These are phyloP conservation scores for Picathartes gymnocephalus DNA, from an alignment of 2,113 vertebrate species.

Conservation along the genomic window DNA sequence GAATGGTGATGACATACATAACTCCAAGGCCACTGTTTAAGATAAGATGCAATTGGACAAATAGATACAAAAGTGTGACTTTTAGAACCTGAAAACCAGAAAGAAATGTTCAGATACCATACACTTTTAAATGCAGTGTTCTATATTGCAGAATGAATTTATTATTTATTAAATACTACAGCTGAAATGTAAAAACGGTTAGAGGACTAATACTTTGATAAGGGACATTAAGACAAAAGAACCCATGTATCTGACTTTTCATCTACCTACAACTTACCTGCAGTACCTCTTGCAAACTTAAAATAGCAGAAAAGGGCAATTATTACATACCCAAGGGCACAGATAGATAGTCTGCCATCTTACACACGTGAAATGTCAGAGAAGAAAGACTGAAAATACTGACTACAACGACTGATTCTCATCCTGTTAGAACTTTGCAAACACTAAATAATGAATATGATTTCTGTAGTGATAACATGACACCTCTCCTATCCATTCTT, in stretches of 20 bases:
- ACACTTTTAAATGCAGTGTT: background rate
- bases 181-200: background rate
- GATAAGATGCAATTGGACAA: background rate
- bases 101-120: background rate
- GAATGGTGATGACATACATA: background rate
- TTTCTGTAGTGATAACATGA: background rate
- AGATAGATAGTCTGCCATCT: background rate
- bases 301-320: background rate
- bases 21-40: background rate
- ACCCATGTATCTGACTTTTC: background rate
- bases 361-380: rapidly evolving
- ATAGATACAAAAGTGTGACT: background rate
- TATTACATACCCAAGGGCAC: background rate
- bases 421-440: background rate
- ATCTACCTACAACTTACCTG: background rate
- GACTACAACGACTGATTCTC: background rate
- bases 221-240: background rate
- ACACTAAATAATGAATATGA: background rate
- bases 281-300: background rate
- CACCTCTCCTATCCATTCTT: background rate
- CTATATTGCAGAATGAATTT: background rate
- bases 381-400: background rate
- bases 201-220: background rate
- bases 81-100: background rate
- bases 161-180: background rate